Base-by-base conservation (phyloP, 2,888 invertebrate genomes). In the Diachrysia chrysitis region DNA sequence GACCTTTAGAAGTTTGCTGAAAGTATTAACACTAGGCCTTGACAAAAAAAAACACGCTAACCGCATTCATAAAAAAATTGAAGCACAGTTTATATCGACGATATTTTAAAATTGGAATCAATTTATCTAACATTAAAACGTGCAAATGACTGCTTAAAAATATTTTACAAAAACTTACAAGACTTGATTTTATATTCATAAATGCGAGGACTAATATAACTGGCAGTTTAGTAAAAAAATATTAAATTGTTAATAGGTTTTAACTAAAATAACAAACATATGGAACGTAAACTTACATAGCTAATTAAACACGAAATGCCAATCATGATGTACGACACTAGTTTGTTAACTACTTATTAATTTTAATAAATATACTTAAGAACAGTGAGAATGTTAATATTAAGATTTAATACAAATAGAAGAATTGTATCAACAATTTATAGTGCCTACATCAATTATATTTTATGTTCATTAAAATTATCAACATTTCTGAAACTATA, bases 171-270 rank as follows among this genome's bases (percentile, higher is more conserved):
- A 79, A 76, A 70, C 75, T 82, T 79, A 80, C 66, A 80, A 70
- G 69, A 83, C 82, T 83, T 83, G 82, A 73, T 79, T 73, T 67
- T 71, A 56, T 71, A 55, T 80, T 75, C 79, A 86, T 90, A 91
- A 94, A 94, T 94, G 94, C 94, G 93, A 94, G 93, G 93, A 93
- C 88, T 92, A 92, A 83, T 79, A 86, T 87, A 89, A 73, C 90
- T 93, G 93, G 93, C 92, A 92, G 91, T 91, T 87, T 79, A 87
- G 79, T 83, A 84, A 75, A 82, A 83, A 83, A 82, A 75, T 78
- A 79, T 85, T 84, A 82, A 77, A 79, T 84, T 85, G 83, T 85
- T n/a, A n/a, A n/a, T 79, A 79, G 65, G 75, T 75, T 78, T 74
- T 79, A 83, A 83, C 73, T 76, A 79, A 82, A 85, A 82, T 81